A percentile compares a stretch with the other conserved stretches of the same genome.
Conservation (phyloP, 2,888 invertebrate species). For the Tipula helvola region DNA sequence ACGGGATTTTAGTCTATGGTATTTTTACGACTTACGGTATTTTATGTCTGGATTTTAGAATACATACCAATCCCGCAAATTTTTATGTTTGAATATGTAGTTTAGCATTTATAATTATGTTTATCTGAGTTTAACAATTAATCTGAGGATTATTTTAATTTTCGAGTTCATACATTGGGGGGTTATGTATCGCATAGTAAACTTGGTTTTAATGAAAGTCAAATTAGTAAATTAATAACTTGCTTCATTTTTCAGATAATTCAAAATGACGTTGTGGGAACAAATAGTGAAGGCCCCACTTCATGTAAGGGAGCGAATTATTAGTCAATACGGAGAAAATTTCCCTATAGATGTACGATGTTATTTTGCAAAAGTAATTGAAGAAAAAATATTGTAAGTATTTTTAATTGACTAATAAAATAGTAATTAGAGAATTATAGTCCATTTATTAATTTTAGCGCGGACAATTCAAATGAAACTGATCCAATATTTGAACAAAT, state of each 20-base stretch:
- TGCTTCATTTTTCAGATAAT: neutral
- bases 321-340: constrained; percentile 75
- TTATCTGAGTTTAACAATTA: too few species aligned
- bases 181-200: too few species aligned
- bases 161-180: too few species aligned
- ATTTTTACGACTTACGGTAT: too few species aligned
- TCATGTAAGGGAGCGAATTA: constrained; percentile 65
- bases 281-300: constrained; percentile 42
- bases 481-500: constrained; percentile 23
- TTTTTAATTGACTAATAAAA: constrained; percentile 4
- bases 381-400: constrained; percentile 77
- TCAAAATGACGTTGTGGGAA: constrained; percentile 70
- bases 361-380: constrained; percentile 83
- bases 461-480: constrained; percentile 16
- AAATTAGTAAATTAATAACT: too few species aligned
- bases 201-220: too few species aligned
- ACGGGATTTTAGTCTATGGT: too few species aligned
- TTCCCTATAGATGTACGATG: constrained; percentile 93
- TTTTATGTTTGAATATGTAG: too few species aligned
- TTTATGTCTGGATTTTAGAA: too few species aligned
- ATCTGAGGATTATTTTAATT: too few species aligned
- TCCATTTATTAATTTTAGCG: neutral
- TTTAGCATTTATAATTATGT: too few species aligned
- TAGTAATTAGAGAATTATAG: constrained; percentile 12
- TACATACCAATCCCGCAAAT: too few species aligned